phyloP scores from a whole-genome alignment of 1,140 invertebrate species.

The Zaprionus taronus region DNA sequence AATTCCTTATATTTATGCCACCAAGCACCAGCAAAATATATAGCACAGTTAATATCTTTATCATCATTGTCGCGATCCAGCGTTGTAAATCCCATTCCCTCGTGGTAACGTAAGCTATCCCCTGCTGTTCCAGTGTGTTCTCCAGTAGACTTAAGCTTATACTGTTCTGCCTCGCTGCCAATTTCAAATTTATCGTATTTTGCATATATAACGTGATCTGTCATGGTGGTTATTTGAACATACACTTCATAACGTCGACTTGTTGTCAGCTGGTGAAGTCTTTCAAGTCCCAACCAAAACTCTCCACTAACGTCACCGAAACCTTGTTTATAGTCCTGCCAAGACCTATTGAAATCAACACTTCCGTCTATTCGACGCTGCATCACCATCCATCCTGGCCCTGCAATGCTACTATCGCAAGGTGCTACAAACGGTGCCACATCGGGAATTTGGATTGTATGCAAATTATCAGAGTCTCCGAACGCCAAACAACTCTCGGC shows the following conservation, averaged over 20 bases:
- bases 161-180: background rate
- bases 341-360: background rate
- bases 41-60: rapidly evolving
- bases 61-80: background rate
- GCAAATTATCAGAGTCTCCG: background rate
- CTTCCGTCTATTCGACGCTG: background rate
- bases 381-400: background rate
- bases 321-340: background rate
- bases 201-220: background rate
- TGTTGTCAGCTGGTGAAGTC: background rate
- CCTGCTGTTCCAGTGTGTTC: background rate
- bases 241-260: background rate
- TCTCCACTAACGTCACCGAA: background rate
- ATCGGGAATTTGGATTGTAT: background rate
- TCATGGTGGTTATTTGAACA: background rate
- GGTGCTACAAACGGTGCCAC: background rate
- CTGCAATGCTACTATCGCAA: background rate
- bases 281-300: background rate
- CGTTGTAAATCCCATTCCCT: background rate
- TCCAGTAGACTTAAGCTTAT: background rate
- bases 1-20: rapidly evolving
- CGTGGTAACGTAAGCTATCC: rapidly evolving
- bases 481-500: background rate
- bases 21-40: background rate
- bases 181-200: background rate